phyloP scores from a whole-genome alignment of 2,888 invertebrate genomes.

The Pachymerium ferrugineum region DNA sequence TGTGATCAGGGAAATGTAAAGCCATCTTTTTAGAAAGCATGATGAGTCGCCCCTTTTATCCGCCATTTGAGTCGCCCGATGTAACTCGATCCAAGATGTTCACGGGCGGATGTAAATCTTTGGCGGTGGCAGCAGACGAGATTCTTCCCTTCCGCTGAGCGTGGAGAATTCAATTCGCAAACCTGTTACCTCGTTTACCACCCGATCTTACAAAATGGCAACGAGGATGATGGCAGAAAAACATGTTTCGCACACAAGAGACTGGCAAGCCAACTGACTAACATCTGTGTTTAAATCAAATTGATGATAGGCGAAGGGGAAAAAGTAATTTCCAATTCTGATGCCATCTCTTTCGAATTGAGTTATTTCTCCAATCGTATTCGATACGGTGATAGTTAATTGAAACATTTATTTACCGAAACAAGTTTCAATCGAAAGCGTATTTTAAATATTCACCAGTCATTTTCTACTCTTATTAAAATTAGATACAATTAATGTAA shows the following conservation, averaged over 20 bases:
- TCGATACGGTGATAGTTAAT: not conserved
- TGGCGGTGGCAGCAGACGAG: not conserved
- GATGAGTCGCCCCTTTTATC: not conserved
- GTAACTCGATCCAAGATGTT: not conserved
- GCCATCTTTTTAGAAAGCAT: not conserved
- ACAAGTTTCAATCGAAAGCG: not conserved
- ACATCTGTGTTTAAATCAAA: not conserved
- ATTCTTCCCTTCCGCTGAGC: not conserved
- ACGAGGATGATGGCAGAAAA: not conserved
- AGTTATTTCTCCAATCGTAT: not conserved
- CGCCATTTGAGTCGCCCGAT: not conserved
- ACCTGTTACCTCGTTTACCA: not conserved
- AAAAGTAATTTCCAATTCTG: not conserved
- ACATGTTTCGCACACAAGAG: not conserved
- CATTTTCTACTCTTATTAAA: not conserved
- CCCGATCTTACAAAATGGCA: not conserved
- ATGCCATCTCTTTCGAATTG: not conserved
- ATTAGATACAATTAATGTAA: not conserved
- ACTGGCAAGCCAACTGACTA: not conserved
- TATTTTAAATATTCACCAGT: not conserved
- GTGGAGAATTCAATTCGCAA: not conserved
- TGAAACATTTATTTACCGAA: not conserved
- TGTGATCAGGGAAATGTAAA: not conserved
- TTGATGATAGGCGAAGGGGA: no score
- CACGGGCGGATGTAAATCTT: not conserved